Conservation (phyloP, 2,113 vertebrate species). For the Spermophilus dauricus region DNA sequence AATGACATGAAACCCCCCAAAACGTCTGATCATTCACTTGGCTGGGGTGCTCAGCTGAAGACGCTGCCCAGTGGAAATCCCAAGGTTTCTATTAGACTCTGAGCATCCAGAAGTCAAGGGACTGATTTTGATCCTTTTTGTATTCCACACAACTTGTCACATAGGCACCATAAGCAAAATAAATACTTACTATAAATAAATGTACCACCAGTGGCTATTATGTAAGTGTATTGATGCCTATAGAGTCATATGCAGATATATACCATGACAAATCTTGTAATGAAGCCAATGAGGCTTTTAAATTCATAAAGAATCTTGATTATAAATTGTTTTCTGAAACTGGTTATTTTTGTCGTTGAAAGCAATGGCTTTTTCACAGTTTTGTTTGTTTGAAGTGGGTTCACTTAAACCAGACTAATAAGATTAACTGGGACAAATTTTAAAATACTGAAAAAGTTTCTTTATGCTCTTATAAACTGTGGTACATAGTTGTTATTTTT, state of each 20-base stretch:
- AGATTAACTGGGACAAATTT: not conserved
- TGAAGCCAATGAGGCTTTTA: not conserved
- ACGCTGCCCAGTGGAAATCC: not conserved
- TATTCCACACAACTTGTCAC: not conserved
- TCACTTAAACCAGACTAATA: not conserved
- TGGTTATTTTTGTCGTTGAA: not conserved
- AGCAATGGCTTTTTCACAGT: not conserved
- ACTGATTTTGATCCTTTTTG: not conserved
- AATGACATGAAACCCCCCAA: not conserved
- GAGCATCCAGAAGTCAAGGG: not conserved
- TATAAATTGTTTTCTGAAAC: not conserved
- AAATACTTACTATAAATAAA: not conserved
- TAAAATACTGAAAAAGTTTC: not conserved
- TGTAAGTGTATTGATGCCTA: not conserved
- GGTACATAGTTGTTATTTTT: slow-evolving; percentile 43
- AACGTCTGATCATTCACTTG: not conserved
- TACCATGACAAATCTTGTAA: not conserved
- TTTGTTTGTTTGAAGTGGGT: not conserved
- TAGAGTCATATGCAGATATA: not conserved
- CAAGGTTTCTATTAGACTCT: not conserved
- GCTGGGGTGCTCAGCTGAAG: not conserved
- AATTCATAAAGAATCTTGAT: not conserved
- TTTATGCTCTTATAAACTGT: not conserved
- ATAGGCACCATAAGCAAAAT: not conserved
- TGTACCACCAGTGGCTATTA: not conserved